phyloP scores from a whole-genome alignment of 2,113 vertebrate species.

The Salminus brasiliensis region DNA sequence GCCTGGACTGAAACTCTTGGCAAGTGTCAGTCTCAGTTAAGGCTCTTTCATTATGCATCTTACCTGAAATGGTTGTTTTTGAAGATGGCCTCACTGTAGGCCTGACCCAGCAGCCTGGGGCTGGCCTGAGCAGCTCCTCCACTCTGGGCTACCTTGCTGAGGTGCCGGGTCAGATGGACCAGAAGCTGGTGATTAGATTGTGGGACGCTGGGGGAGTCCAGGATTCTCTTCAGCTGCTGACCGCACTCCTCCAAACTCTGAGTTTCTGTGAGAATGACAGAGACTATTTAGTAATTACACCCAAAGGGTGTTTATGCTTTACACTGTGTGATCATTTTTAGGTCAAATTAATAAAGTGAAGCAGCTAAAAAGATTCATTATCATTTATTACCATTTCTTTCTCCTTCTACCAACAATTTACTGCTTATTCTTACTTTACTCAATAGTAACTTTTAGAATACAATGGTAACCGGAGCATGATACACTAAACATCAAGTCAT shows the following conservation, averaged over 20 bases:
- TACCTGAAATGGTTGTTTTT: constrained; percentile 69
- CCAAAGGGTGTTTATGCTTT: neutral
- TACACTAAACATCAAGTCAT: no score
- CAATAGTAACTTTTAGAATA: no score
- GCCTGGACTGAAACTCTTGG: no score
- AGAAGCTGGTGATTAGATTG: constrained; percentile 77
- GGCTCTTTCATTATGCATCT: neutral
- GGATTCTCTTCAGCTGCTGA: constrained; percentile 75
- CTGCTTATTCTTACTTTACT: no score
- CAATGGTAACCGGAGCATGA: no score
- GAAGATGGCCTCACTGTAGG: constrained; percentile 75
- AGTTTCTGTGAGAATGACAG: constrained; percentile 65
- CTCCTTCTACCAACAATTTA: no score
- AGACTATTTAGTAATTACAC: neutral
- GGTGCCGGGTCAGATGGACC: constrained; percentile 72
- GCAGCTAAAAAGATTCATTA: no score
- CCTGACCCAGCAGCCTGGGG: constrained; percentile 70
- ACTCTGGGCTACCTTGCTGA: constrained; percentile 70
- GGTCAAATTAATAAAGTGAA: no score
- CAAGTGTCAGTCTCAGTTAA: no score
- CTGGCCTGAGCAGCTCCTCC: constrained; percentile 58
- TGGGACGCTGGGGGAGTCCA: constrained; percentile 77
- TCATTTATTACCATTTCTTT: no score
- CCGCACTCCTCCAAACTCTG: constrained; percentile 77
- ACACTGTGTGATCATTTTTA: neutral